Evolutionary conservation across 2,797 vertebrate species (phyloP).

Genomic region (Pempheris klunzingeri): DNA sequence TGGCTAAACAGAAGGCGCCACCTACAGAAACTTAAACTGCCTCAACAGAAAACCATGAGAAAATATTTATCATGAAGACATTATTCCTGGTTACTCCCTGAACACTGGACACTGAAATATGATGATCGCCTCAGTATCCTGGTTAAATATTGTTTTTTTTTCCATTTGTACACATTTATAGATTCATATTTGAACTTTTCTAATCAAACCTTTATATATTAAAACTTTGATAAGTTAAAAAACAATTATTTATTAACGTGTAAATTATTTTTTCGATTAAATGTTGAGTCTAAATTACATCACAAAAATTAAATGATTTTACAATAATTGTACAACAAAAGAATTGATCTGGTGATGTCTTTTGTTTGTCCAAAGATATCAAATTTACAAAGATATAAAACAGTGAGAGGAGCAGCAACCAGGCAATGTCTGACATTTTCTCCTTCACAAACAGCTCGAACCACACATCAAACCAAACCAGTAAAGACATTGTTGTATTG

Average conservation of each 20-base stretch:
- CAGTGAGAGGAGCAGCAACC: neutral
- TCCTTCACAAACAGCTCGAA: no score
- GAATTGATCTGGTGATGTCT: no score
- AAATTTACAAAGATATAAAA: no score
- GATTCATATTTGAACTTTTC: neutral
- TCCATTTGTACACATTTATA: neutral
- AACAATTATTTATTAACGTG: neutral
- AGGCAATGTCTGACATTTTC: neutral
- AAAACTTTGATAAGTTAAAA: neutral
- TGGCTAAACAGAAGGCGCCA: no score
- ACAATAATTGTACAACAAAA: no score
- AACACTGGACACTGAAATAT: neutral
- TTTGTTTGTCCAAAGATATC: no score
- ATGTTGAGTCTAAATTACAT: neutral
- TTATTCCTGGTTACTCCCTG: no score
- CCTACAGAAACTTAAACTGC: neutral
- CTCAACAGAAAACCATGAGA: neutral
- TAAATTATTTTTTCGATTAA: neutral
- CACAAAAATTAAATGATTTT: neutral
- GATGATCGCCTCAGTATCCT: neutral
- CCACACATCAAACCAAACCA: neutral
- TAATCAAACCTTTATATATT: neutral
- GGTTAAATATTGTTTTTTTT: neutral
- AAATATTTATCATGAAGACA: neutral
- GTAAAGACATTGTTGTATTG: neutral